Evolutionary conservation across 2,888 invertebrate genomes (phyloP), one percentile per base, ranked within the genome.

Genomic region (Amorpha juglandis): DNA sequence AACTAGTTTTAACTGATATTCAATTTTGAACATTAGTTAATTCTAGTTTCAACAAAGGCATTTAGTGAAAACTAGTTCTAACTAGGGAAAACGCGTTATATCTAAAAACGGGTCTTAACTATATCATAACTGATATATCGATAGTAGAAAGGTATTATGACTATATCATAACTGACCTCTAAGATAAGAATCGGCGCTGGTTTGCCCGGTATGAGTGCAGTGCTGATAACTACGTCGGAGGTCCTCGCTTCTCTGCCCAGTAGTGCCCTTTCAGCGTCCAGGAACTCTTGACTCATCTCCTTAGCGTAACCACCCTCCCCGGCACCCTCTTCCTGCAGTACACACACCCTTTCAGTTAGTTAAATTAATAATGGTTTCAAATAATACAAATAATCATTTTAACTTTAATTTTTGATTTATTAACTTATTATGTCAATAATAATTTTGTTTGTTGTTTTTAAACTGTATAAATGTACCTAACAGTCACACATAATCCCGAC

Each of bases 161-260:
- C 0, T 50, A 8, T 48, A 48, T 48, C 8, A 4, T 4, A 11
- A 66, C 67, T 76, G 82, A 97, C 97, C 95, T 96, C 97, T 66
- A 96, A 93, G 74, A 98, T 96, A 14, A 98, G 95, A 64, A 96
- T 77, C 0, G 98, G 98, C 0, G 98, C 98, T 63, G 95, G 96
- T 85, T 96, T 97, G 62, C 98, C 98, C 14, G 98, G 98, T 75
- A 98, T 98, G 14, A 98, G 94, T 6, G 98, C 98, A 0, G 98
- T 98, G n/a, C 96, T 95, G 78, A 98, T 98, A 73, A 98, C 95
- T 50, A 98, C 95, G 80, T 98, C 98, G 0, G 98, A 96, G 68
- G 97, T 97, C 80, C 95, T 95, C 62, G 97, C 96, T 82, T 98
- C 98, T 78, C 96, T 96, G n/a, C 97, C 97, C 78, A 98, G 97